Conservation (phyloP, 2,113 vertebrate species). For the Willisornis vidua region DNA sequence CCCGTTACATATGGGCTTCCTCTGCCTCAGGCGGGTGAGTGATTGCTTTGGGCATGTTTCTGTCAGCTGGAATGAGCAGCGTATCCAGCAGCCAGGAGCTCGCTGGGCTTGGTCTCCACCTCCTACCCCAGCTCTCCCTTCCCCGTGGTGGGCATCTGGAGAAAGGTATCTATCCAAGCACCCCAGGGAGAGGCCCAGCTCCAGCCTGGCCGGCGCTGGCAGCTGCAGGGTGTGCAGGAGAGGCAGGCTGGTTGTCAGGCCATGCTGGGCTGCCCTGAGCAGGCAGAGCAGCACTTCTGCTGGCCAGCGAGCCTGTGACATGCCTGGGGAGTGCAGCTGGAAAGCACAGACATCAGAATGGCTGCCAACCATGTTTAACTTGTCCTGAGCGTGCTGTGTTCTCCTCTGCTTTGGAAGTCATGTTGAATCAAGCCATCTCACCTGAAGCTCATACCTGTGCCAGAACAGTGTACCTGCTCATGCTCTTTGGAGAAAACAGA, state of each 20-base stretch:
- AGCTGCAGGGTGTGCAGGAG: rapidly evolving
- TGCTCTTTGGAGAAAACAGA: neutral
- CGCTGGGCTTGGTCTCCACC: rapidly evolving
- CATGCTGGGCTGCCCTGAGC: rapidly evolving
- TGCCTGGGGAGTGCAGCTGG: rapidly evolving
- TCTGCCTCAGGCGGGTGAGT: constrained; percentile 1
- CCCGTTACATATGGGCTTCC: neutral
- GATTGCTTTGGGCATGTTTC: constrained; percentile 3
- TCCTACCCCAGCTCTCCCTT: rapidly evolving
- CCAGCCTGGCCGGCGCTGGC: rapidly evolving
- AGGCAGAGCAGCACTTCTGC: rapidly evolving
- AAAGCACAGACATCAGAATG: neutral
- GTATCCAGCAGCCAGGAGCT: neutral
- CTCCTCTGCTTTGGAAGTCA: neutral
- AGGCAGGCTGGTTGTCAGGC: rapidly evolving
- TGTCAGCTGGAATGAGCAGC: constrained; percentile 27
- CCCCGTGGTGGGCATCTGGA: neutral
- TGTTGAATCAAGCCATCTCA: neutral
- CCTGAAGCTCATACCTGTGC: neutral
- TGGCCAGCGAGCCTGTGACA: rapidly evolving
- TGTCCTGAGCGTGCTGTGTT: neutral
- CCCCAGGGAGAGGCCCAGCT: neutral
- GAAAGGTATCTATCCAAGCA: neutral
- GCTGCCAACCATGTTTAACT: neutral
- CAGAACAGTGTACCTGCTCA: neutral